Conservation (phyloP, 2,797 vertebrate species). For the Uromys caudimaculatus region DNA sequence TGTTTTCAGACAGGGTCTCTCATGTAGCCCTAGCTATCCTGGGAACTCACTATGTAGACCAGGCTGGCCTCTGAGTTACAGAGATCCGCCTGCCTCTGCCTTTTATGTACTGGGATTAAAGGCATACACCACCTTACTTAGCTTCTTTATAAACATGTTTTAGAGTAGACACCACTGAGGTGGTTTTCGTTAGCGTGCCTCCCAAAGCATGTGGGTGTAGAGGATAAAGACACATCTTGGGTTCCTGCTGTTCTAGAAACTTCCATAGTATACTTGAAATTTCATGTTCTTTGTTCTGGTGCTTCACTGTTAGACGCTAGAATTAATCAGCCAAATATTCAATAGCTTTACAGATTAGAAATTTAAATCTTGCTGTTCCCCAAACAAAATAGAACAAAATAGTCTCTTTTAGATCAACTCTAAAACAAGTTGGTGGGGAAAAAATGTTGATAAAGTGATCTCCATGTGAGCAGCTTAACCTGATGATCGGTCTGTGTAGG, state of each 20-base stretch:
- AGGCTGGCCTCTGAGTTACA: neutral
- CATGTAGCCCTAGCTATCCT: neutral
- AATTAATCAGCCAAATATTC: constrained; percentile 70
- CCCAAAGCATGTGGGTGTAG: neutral
- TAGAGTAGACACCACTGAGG: constrained; percentile 17
- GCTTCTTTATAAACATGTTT: neutral
- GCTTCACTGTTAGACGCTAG: constrained; percentile 62
- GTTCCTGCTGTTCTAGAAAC: constrained; percentile 47
- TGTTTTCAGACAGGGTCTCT: neutral
- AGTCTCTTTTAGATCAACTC: constrained; percentile 30
- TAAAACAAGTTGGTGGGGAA: constrained; percentile 39
- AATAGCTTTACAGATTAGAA: constrained; percentile 70
- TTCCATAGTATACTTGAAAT: neutral
- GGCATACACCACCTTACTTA: neutral
- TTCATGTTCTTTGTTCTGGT: constrained; percentile 57
- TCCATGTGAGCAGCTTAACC: constrained; percentile 50
- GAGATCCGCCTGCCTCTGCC: neutral
- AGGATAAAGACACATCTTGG: constrained; percentile 51
- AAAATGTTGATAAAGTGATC: constrained; percentile 60
- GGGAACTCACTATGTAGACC: neutral
- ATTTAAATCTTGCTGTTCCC: constrained; percentile 51
- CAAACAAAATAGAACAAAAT: constrained; percentile 53
- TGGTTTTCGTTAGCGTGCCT: neutral
- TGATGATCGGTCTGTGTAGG: constrained; percentile 55
- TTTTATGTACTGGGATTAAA: neutral